Percentiles rank a stretch among this genome's conserved stretches.
Evolutionary conservation across 2,888 invertebrate genomes (phyloP).

Genomic region (Bombyx huttoni): DNA sequence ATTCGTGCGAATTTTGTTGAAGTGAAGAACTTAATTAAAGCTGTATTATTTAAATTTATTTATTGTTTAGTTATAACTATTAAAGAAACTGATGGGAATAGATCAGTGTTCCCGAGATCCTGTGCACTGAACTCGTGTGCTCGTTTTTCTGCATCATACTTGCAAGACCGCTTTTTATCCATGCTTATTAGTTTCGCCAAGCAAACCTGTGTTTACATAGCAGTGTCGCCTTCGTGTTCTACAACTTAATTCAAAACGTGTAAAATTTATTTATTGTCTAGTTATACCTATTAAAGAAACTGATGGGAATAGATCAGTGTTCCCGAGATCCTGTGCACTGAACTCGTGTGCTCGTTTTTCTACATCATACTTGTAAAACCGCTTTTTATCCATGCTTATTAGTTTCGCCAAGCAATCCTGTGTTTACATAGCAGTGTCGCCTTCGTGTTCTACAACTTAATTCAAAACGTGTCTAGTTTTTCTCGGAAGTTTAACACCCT

Average conservation of each 20-base stretch:
- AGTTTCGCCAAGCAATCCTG: conserved; percentile 30
- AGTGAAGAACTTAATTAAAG: not conserved
- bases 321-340: conserved; percentile 38
- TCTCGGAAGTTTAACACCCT: not conserved
- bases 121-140: conserved; percentile 52
- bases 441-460: conserved; percentile 4
- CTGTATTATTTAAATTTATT: not conserved
- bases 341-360: conserved; percentile 53
- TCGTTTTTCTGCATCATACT: conserved; percentile 39
- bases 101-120: conserved; percentile 26
- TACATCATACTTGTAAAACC: conserved; percentile 30
- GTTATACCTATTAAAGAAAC: conserved; percentile 36
- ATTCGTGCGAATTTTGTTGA: not conserved
- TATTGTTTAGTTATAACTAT: conserved; percentile 27
- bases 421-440: conserved; percentile 7
- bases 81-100: conserved; percentile 44
- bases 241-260: conserved; percentile 4
- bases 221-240: conserved; percentile 1
- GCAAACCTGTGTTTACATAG: conserved; percentile 13
- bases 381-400: conserved; percentile 31
- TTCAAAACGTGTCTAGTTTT: too few relatives aligned
- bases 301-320: conserved; percentile 41
- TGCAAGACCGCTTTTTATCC: conserved; percentile 35
- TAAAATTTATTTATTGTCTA: conserved; percentile 6
- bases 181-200: conserved; percentile 34